Base-by-base conservation (phyloP, 2,797 vertebrate species). In the Novumbra hubbsi region DNA sequence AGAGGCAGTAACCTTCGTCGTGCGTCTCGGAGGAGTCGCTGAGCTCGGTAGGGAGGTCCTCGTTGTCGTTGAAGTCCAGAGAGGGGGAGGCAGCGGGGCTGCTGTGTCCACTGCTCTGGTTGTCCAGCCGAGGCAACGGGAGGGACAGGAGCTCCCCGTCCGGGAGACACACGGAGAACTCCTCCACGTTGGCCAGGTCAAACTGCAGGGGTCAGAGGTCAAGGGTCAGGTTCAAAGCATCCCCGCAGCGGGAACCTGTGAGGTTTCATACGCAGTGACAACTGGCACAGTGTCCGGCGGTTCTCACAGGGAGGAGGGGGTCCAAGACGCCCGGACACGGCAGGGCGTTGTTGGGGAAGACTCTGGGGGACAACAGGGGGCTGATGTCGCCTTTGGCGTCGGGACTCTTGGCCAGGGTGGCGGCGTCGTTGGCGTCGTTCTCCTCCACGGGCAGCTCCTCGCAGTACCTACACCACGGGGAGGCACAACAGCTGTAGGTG, bases 11-110 rank as follows among this genome's bases (percentile, higher is more conserved):
- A 96, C 96, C 95, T 90, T 96, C 96, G 21, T 96, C 95, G 0
- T 96, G 94, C 21, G 96, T 97, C 77, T 96, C 95, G 0, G 95
- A 97, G 0, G 96, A 97, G 87, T 97, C 95, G 0, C 96, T 97
- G 84, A 96, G 94, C 82, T 97, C 95, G 0, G 96, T 97, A 70
- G 96, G 96, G 81, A 96, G 91, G 79, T 96, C 96, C 82, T 96
- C 95, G 0, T 96, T 96, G 89, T 96, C 95, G 0, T 95, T 95
- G 80, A 96, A 95, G 88, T 97, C 95, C 48, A 95, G 85, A 0
- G 95, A 95, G 17, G 93, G 95, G 5, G 94, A 94, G 67, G 76
- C 93, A 64, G 91, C 86, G 0, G 91, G 93, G 0, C 90, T 87
- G 71, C 93, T 89, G 0, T 90, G 93, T 70, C 93, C 92, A 28